phyloP scores from a whole-genome alignment of 2,888 invertebrate genomes.

The Orthosia incerta region DNA sequence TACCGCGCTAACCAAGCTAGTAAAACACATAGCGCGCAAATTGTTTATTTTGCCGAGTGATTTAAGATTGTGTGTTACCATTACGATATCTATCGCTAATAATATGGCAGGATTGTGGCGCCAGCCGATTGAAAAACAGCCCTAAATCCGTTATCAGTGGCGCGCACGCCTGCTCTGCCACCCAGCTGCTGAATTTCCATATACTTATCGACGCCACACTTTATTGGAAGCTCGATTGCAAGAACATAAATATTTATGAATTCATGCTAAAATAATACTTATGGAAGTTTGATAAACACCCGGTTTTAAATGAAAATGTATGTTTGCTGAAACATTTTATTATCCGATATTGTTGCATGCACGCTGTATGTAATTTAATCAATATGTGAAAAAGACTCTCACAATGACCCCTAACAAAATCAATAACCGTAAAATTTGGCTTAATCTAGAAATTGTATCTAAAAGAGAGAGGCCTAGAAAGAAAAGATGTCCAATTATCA shows the following conservation, averaged over 20 bases:
- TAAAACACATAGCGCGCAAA: constrained; percentile 50
- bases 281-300: constrained; percentile 40
- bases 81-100: constrained; percentile 73
- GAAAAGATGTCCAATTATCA: constrained; percentile 35
- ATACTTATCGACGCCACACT: constrained; percentile 80
- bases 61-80: constrained; percentile 65
- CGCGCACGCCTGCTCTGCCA: constrained; percentile 77
- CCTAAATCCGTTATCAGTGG: constrained; percentile 83
- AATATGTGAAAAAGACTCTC: background rate
- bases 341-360: background rate
- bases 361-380: background rate
- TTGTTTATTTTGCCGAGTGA: constrained; percentile 64
- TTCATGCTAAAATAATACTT: constrained; percentile 60
- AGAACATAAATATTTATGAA: constrained; percentile 75
- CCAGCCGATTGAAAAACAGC: constrained; percentile 81
- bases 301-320: constrained; percentile 23
- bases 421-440: background rate
- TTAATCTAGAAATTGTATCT: constrained; percentile 16
- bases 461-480: constrained; percentile 19
- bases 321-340: background rate
- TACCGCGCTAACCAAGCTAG: constrained; percentile 44
- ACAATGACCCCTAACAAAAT: background rate
- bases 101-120: constrained; percentile 74
- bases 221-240: constrained; percentile 75
- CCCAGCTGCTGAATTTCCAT: constrained; percentile 79